Percentiles rank a stretch among this genome's conserved stretches.
phyloP scores from a whole-genome alignment of 2,888 invertebrate species.

The Melangyna quadrimaculata region DNA sequence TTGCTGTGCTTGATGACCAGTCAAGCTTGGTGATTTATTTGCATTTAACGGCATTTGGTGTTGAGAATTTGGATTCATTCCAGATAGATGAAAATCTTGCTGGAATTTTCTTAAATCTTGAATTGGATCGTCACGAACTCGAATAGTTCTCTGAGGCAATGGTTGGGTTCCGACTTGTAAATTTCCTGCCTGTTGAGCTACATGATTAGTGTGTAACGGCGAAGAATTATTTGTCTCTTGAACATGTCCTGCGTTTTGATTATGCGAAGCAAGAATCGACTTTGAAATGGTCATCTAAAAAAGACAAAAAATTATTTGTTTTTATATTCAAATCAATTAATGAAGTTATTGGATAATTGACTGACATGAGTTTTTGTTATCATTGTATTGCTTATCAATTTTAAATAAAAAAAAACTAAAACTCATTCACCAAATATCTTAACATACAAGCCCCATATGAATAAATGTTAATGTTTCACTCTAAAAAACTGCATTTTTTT shows the following conservation, averaged over 20 bases:
- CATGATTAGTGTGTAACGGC: conserved; percentile 75
- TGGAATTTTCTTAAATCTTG: conserved; percentile 89
- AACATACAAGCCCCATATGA: too few relatives aligned
- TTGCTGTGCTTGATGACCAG: conserved; percentile 78
- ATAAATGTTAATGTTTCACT: too few relatives aligned
- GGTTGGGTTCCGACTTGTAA: conserved; percentile 75
- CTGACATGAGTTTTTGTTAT: too few relatives aligned
- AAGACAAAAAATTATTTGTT: background rate
- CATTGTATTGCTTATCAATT: too few relatives aligned
- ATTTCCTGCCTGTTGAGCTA: conserved; percentile 62
- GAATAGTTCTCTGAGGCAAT: conserved; percentile 77
- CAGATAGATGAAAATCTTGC: conserved; percentile 88
- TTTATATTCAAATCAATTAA: background rate
- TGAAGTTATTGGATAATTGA: too few relatives aligned
- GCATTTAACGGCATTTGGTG: conserved; percentile 77
- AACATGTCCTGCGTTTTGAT: conserved; percentile 65
- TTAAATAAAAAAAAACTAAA: too few relatives aligned
- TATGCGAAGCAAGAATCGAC: conserved; percentile 77
- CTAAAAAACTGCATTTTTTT: too few relatives aligned
- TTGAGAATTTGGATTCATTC: conserved; percentile 75
- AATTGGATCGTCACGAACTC: conserved; percentile 78
- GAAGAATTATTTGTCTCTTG: conserved; percentile 76
- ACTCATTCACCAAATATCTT: too few relatives aligned
- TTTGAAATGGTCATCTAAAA: conserved; percentile 75
- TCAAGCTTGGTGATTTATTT: conserved; percentile 75